Conservation (phyloP, 2,888 invertebrate genomes). For the Drosophila quinaria region DNA sequence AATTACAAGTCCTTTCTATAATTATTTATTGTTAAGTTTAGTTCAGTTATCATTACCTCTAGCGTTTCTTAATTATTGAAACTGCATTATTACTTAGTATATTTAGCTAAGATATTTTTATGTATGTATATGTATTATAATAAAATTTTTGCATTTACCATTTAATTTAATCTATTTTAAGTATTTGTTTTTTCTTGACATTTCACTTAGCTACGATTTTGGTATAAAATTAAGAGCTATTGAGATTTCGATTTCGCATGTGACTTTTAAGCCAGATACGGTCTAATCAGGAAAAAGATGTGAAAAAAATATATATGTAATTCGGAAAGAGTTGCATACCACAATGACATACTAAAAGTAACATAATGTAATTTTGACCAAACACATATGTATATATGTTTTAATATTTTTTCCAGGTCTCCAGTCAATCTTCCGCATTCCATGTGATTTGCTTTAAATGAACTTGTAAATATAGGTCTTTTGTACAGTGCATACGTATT, state of each 20-base stretch:
- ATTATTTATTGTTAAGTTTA: conserved; percentile 67
- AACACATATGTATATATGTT: conserved; percentile 9
- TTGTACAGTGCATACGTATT: conserved; percentile 38
- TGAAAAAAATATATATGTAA: conserved; percentile 35
- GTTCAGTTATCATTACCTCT: conserved; percentile 62
- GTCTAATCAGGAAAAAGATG: conserved; percentile 39
- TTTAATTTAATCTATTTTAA: conserved; percentile 52
- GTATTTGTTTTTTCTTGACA: conserved; percentile 41
- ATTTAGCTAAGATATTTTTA: conserved; percentile 70
- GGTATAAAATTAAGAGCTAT: conserved; percentile 57
- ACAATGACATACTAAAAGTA: conserved; percentile 4
- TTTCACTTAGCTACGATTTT: conserved; percentile 45
- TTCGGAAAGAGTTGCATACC: background rate
- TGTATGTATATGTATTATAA: conserved; percentile 68
- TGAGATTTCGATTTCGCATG: conserved; percentile 61
- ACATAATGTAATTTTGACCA: conserved; percentile 6
- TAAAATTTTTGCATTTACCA: conserved; percentile 59
- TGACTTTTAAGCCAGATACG: conserved; percentile 65
- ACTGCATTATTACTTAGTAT: conserved; percentile 69
- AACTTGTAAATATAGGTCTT: conserved; percentile 37
- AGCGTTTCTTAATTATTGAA: conserved; percentile 63
- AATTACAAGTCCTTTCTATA: conserved; percentile 75
- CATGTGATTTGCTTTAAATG: conserved; percentile 15
- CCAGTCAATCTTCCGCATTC: conserved; percentile 25
- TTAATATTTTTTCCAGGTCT: conserved; percentile 15